These are phyloP conservation scores for Atherinosoma microstoma DNA, from an alignment of 2,797 vertebrate genomes.

Conservation along the genomic window DNA sequence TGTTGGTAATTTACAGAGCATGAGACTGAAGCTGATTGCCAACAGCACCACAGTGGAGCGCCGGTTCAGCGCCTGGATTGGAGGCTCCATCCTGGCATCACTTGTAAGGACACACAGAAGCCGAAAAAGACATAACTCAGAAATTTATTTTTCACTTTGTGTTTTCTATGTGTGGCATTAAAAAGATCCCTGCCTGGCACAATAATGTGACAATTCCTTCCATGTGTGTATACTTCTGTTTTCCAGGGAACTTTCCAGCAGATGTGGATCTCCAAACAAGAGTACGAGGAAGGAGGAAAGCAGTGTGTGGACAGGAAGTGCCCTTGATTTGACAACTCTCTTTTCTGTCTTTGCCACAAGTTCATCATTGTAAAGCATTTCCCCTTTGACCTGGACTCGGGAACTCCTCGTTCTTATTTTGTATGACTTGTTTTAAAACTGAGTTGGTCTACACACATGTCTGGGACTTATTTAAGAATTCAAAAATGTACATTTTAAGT, in stretches of 20 bases:
- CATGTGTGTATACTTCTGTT: constrained; percentile 13
- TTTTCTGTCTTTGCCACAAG: constrained; percentile 37
- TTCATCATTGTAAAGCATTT: constrained; percentile 50
- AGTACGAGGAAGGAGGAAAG: constrained; percentile 98
- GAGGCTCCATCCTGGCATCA: constrained; percentile 96
- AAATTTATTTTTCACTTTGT: background rate
- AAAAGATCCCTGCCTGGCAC: background rate
- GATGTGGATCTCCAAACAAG: constrained; percentile 99
- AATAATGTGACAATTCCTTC: background rate
- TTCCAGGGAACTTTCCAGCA: constrained; percentile 97
- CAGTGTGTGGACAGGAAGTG: constrained; percentile 99
- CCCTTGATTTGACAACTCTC: constrained; percentile 82
- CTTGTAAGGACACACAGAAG: constrained; percentile 84
- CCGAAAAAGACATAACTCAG: background rate
- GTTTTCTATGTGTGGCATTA: background rate
- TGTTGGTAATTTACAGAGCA: constrained; percentile 85
- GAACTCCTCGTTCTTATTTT: constrained; percentile 80
- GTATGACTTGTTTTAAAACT: constrained; percentile 44
- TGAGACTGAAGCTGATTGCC: constrained; percentile 97
- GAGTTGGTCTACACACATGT: constrained; percentile 42
- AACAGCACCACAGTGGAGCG: constrained; percentile 98
- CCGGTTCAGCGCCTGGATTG: constrained; percentile 97
- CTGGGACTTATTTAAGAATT: constrained; percentile 53
- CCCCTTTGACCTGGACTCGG: constrained; percentile 85
- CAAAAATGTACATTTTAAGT: constrained; percentile 32